Evolutionary conservation across 2,113 vertebrate genomes (phyloP).

Genomic region (Egretta garzetta): DNA sequence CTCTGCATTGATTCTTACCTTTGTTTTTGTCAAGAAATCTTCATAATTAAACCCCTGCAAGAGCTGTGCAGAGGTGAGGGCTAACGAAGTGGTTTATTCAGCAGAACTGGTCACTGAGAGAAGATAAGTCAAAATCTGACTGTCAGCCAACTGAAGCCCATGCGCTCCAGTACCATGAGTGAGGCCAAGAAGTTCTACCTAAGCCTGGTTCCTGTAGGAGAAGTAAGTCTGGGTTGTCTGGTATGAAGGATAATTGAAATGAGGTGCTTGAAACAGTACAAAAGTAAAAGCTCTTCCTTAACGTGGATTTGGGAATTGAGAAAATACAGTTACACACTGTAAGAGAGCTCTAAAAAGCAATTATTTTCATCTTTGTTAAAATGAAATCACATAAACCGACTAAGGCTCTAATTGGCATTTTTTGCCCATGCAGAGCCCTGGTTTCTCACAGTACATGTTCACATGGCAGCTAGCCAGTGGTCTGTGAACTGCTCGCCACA

Average conservation of each 20-base stretch:
- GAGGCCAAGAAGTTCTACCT: background rate
- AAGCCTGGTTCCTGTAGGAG: background rate
- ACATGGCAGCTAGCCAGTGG: background rate
- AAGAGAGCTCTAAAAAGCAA: background rate
- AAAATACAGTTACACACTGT: background rate
- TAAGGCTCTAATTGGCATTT: background rate
- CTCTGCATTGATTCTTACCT: background rate
- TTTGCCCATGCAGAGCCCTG: background rate
- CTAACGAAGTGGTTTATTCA: background rate
- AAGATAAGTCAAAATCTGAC: background rate
- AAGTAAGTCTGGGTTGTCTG: background rate
- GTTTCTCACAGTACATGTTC: background rate
- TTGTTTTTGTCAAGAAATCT: background rate
- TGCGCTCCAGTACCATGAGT: background rate
- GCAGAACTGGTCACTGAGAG: background rate
- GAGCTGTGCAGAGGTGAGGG: background rate
- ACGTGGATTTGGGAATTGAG: background rate
- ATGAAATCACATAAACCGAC: background rate
- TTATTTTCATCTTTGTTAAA: background rate
- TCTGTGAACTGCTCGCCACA: background rate
- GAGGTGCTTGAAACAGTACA: background rate
- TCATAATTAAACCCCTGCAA: background rate
- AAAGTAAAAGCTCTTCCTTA: background rate
- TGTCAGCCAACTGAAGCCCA: background rate
- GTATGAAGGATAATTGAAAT: background rate